phyloP scores from a whole-genome alignment of 2,797 vertebrate genomes.

The Protosalanx chinensis region DNA sequence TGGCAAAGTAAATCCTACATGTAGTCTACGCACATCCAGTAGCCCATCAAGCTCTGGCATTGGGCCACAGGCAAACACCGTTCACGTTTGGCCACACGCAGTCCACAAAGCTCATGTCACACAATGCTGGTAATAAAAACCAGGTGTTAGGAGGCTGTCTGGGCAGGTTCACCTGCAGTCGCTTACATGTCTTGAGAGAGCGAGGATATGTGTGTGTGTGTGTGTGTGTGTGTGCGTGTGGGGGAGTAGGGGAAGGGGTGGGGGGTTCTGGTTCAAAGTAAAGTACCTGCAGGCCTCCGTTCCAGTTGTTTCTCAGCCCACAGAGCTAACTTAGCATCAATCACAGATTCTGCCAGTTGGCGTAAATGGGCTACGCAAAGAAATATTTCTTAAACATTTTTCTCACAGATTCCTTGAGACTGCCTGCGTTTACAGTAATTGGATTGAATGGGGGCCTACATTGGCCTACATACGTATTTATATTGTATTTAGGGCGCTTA shows the following conservation, averaged over 20 bases:
- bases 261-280: constrained; percentile 13
- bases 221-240: too few species aligned
- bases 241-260: neutral
- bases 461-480: constrained; percentile 73
- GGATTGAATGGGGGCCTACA: constrained; percentile 72
- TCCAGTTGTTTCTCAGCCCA: constrained; percentile 30
- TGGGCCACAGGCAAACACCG: too few species aligned
- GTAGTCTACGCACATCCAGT: too few species aligned
- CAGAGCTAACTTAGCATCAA: constrained; percentile 18
- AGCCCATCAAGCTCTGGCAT: too few species aligned
- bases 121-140: constrained; percentile 10
- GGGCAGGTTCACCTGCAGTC: constrained; percentile 27
- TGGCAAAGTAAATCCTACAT: too few species aligned
- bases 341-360: neutral
- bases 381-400: constrained; percentile 53
- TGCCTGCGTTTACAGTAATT: constrained; percentile 70
- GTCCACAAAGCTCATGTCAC: neutral
- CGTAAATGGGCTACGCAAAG: constrained; percentile 27
- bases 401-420: constrained; percentile 61
- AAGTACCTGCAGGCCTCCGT: constrained; percentile 12
- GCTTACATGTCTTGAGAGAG: constrained; percentile 35
- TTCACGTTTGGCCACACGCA: neutral
- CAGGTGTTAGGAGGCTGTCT: constrained; percentile 11
- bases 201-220: neutral
- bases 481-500: constrained; percentile 71